Conservation (phyloP, 2,888 invertebrate species). For the Troilus luridus region DNA sequence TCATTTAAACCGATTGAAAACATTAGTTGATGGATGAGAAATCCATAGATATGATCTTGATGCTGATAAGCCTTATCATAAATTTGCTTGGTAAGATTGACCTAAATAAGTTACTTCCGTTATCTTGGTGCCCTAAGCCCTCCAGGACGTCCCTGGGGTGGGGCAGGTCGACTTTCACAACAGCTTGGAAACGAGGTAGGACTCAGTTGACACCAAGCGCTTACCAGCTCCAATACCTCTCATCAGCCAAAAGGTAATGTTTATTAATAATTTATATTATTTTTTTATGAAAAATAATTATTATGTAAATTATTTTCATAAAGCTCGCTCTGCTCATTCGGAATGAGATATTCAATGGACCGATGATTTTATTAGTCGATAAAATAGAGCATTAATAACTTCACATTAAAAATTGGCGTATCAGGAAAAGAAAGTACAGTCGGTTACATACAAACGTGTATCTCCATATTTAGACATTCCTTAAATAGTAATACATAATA, state of each 20-base stretch:
- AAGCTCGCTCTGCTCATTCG: not conserved
- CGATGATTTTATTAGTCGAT: too few relatives aligned
- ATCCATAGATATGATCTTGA: not conserved
- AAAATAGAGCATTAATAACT: too few relatives aligned
- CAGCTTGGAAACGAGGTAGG: not conserved
- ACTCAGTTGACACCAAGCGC: slow-evolving; percentile 7
- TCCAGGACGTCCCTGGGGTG: slow-evolving; percentile 20
- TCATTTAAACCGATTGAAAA: too few relatives aligned
- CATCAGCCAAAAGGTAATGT: not conserved
- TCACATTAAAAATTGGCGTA: too few relatives aligned
- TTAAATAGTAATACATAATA: too few relatives aligned
- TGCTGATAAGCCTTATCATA: not conserved
- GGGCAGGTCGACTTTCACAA: slow-evolving; percentile 28
- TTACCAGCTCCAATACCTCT: not conserved
- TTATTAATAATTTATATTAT: not conserved
- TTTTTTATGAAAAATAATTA: not conserved
- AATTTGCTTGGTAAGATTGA: not conserved
- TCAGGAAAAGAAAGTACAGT: too few relatives aligned
- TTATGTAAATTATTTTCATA: not conserved
- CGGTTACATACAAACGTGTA: too few relatives aligned
- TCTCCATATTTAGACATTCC: too few relatives aligned
- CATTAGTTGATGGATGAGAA: too few relatives aligned
- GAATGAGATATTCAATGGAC: not conserved
- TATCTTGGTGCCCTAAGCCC: not conserved
- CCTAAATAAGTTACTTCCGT: not conserved